Evolutionary conservation across 2,888 invertebrate species (phyloP), one percentile per base, ranked within the genome.

Genomic region (Gymnosoma rotundatum): DNA sequence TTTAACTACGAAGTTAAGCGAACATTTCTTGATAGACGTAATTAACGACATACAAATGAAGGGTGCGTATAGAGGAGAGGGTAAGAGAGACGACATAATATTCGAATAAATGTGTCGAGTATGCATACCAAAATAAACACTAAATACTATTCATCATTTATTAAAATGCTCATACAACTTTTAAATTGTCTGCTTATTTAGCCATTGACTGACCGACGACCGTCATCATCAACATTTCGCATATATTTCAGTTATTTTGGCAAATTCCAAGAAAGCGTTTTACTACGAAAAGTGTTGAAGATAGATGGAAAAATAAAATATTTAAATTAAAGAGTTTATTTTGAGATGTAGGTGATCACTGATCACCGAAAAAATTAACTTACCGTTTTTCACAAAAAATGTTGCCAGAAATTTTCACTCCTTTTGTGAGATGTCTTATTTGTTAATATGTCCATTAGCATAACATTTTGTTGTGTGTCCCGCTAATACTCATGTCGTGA

Each of bases 251-350:
- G 75, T 70, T 82, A 82, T 82, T 86, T 85, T 84, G 87, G 88
- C 83, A 88, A 90, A 90, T 90, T 90, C 90, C 87, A 89, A 89
- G 90, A 90, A 90, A 88, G 89, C 89, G 90, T 88, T 89, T 91
- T 91, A 91, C 90, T 89, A 88, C 91, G 91, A 90, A 90, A 91
- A 91, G 91, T 90, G 91, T 90, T 90, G 90, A 89, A 38, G 66
- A 5, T 32, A 72, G 56, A 36, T 45, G 69, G 70, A 74, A 70
- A 25, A 64, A 54, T 61, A 78, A 69, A 78, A 64, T 54, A 58
- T 52, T 52, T 20, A 56, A 63, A n/a, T 56, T 7, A 32, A 64
- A 76, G 48, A 67, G 74, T 61, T 76, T 63, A 48, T 14, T 21
- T 52, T 61, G 2, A 54, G 72, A 60, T 69, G 70, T 73, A 73